A percentile compares a stretch with the other conserved stretches of the same genome.
These are phyloP conservation scores for Setipinna tenuifilis DNA, from an alignment of 2,797 vertebrate genomes.

Conservation along the genomic window DNA sequence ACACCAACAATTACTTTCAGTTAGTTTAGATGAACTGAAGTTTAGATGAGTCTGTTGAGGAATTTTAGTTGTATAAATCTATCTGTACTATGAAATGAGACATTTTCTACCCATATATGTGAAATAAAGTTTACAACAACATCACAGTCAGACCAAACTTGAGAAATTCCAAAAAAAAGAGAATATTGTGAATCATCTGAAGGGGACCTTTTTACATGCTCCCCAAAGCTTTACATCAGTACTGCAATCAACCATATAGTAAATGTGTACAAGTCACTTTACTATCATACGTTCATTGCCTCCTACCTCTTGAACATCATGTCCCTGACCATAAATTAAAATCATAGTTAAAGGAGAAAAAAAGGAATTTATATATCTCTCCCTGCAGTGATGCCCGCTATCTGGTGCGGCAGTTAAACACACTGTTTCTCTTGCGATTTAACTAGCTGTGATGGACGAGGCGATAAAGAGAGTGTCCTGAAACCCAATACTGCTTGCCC, in stretches of 20 bases:
- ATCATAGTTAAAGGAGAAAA: background rate
- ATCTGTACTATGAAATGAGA: background rate
- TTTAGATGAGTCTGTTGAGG: background rate
- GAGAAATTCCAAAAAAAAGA: background rate
- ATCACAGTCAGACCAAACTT: background rate
- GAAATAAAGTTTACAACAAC: too few species aligned
- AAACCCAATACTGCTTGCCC: slow-evolving; percentile 72
- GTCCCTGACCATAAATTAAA: background rate
- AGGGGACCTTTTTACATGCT: slow-evolving; percentile 26
- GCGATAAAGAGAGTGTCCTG: slow-evolving; percentile 69
- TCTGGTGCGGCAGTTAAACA: slow-evolving; percentile 70
- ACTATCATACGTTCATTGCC: background rate
- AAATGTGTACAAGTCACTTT: background rate
- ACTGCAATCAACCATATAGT: background rate
- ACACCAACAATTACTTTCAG: background rate
- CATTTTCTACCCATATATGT: background rate
- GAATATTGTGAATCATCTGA: slow-evolving; percentile 48
- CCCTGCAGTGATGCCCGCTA: slow-evolving; percentile 50
- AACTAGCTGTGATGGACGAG: slow-evolving; percentile 77
- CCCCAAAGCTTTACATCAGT: background rate
- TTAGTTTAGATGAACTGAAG: background rate
- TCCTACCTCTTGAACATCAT: background rate
- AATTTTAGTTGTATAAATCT: background rate
- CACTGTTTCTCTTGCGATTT: slow-evolving; percentile 64
- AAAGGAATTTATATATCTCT: slow-evolving; percentile 52